phyloP scores from a whole-genome alignment of 2,797 vertebrate genomes.

The Silurus aristotelis region DNA sequence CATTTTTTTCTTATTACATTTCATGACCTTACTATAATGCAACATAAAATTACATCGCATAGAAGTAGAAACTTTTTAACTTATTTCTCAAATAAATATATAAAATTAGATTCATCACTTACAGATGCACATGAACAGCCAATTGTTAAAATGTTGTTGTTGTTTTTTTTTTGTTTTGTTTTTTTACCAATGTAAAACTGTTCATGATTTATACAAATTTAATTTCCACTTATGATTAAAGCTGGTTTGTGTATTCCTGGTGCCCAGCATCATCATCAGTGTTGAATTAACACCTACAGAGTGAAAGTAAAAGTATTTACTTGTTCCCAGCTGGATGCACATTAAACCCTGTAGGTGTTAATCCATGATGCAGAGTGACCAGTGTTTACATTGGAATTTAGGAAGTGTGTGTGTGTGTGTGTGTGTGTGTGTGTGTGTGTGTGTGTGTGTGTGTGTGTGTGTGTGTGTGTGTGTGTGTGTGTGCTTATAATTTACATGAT shows the following conservation, averaged over 20 bases:
- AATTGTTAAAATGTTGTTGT: background rate
- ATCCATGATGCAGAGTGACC: background rate
- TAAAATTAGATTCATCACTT: background rate
- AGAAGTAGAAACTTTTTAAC: background rate
- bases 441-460: no score
- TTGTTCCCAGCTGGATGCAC: conserved; percentile 6
- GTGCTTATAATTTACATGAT: background rate
- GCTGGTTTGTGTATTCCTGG: background rate
- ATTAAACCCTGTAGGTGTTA: conserved; percentile 6
- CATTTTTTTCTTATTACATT: background rate
- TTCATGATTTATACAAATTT: background rate
- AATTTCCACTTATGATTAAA: background rate
- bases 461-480: no score
- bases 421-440: no score
- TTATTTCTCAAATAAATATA: background rate
- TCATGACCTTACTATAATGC: background rate
- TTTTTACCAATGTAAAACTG: background rate
- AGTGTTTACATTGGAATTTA: background rate
- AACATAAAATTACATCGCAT: background rate
- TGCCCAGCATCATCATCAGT: background rate
- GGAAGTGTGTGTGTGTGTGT: background rate
- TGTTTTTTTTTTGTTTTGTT: background rate
- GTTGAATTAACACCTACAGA: conserved; percentile 26
- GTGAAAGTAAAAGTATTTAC: conserved; percentile 5
- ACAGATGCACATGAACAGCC: background rate